These are phyloP conservation scores for Hippoglossus stenolepis DNA, from an alignment of 2,113 vertebrate genomes.

Conservation along the genomic window DNA sequence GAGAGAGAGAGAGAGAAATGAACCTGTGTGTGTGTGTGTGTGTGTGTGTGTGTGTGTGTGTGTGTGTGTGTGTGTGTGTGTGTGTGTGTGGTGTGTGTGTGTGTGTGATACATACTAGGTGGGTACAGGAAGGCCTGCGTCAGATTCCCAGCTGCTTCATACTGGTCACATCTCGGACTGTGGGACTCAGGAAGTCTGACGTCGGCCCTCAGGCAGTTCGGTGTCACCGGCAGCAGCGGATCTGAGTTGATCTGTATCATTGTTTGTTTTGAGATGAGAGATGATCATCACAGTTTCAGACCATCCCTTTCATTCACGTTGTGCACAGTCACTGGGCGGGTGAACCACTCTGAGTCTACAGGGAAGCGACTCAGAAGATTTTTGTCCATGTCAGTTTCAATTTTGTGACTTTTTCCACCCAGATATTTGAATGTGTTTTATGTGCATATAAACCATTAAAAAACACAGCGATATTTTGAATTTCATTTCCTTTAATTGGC, in stretches of 20 bases:
- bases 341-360: too few relatives aligned
- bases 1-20: too few relatives aligned
- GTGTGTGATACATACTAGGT: slow-evolving; percentile 83
- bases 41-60: background rate
- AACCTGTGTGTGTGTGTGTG: background rate
- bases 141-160: slow-evolving; percentile 75
- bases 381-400: too few relatives aligned
- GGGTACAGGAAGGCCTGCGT: slow-evolving; percentile 89
- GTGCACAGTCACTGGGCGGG: too few relatives aligned
- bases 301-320: too few relatives aligned
- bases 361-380: too few relatives aligned
- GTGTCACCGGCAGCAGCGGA: slow-evolving; percentile 75
- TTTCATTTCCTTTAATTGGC: too few relatives aligned
- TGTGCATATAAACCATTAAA: too few relatives aligned
- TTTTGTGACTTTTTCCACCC: too few relatives aligned
- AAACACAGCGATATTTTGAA: too few relatives aligned
- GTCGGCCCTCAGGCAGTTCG: slow-evolving; percentile 91
- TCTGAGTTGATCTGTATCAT: background rate
- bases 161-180: slow-evolving; percentile 89
- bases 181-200: slow-evolving; percentile 83
- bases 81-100: background rate
- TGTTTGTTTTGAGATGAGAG: background rate
- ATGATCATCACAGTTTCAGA: too few relatives aligned
- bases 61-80: background rate
- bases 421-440: too few relatives aligned